phyloP scores from a whole-genome alignment of 2,888 invertebrate genomes.

The Drosophila colorata region DNA sequence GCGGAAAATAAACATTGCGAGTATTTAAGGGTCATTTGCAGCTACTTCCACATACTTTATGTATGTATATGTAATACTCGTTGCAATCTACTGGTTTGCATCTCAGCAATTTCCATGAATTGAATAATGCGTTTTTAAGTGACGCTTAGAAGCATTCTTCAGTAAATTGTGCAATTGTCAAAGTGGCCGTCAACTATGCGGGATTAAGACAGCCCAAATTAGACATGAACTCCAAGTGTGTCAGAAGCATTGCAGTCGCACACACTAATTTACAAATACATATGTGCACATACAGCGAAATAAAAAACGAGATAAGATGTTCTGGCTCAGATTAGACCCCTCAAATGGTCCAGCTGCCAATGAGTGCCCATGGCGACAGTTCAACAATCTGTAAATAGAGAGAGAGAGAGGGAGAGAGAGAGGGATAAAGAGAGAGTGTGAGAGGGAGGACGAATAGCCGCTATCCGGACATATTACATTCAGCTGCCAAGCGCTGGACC shows the following conservation, averaged over 20 bases:
- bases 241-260: conserved; percentile 40
- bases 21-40: conserved; percentile 8
- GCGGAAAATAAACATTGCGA: conserved; percentile 4
- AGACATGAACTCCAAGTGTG: conserved; percentile 47
- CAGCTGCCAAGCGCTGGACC: neutral
- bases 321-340: conserved; percentile 52
- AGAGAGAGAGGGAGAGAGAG: conserved; percentile 8
- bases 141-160: conserved; percentile 82
- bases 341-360: conserved; percentile 37
- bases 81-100: conserved; percentile 30
- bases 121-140: conserved; percentile 83
- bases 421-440: too few relatives aligned
- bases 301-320: conserved; percentile 39
- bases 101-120: conserved; percentile 59
- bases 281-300: conserved; percentile 1
- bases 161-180: conserved; percentile 81
- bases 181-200: conserved; percentile 50
- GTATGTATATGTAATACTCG: neutral
- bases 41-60: neutral
- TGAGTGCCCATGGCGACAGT: conserved; percentile 56
- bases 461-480: conserved; percentile 1
- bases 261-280: conserved; percentile 12
- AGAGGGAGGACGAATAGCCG: conserved; percentile 30
- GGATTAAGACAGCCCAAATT: conserved; percentile 44
- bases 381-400: conserved; percentile 65